These are phyloP conservation scores for Onychomys leucogaster DNA, from an alignment of 2,797 vertebrate genomes.

Conservation along the genomic window DNA sequence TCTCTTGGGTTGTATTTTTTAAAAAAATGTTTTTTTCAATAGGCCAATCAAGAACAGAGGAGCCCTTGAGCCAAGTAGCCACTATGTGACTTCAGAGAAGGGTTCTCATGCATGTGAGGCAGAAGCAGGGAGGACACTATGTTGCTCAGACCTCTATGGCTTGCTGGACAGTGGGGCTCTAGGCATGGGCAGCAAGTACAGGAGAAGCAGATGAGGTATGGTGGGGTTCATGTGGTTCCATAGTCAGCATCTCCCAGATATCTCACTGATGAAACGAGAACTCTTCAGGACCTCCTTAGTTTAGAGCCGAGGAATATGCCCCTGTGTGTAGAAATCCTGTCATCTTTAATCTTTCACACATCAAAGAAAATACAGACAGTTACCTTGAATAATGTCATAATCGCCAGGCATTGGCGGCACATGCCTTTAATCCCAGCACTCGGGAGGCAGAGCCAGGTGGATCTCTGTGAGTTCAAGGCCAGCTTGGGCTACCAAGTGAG, in stretches of 20 bases:
- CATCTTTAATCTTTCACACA: background rate
- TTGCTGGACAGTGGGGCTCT: fast-evolving
- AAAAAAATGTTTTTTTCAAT: background rate
- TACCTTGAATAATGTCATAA: background rate
- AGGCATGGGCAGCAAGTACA: background rate
- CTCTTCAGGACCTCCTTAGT: background rate
- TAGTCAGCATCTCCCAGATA: fast-evolving
- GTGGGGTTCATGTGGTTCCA: background rate
- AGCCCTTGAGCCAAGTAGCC: background rate
- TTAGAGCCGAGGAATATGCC: background rate
- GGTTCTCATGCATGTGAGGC: fast-evolving
- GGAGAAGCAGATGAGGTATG: background rate
- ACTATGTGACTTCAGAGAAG: background rate
- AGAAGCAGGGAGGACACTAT: no score
- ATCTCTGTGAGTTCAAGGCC: no score
- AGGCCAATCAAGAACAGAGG: background rate
- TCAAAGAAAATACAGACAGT: background rate
- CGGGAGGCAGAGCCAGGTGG: no score
- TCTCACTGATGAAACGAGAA: background rate
- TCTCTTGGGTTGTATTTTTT: background rate
- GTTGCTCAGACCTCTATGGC: background rate
- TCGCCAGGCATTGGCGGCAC: no score
- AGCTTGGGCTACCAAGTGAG: no score
- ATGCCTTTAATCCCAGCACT: no score
- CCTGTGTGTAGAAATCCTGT: background rate